phyloP scores from a whole-genome alignment of 30 jellyfish, hydroid and myxozoan species.

The Turritopsis rubra region DNA sequence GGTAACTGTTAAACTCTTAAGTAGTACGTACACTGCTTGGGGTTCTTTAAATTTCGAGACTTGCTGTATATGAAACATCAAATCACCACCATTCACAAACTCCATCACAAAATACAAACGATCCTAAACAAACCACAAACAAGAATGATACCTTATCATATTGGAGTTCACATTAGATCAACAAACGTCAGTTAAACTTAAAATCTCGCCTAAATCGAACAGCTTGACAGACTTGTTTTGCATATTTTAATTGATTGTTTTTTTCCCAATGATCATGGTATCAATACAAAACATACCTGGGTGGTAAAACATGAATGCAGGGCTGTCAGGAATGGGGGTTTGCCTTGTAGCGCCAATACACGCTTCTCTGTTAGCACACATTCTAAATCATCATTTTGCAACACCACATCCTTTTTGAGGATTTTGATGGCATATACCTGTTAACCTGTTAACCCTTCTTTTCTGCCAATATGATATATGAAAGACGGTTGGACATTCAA shows the following conservation, averaged over 20 bases:
- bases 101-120: constrained; percentile 98
- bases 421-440: constrained; percentile 89
- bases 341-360: constrained; percentile 96
- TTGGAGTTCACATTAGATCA: background rate
- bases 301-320: constrained; percentile 97
- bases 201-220: no score
- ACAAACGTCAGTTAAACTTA: no score
- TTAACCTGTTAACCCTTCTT: constrained; percentile 77
- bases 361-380: constrained; percentile 98
- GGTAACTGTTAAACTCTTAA: background rate
- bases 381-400: constrained; percentile 92
- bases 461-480: constrained; percentile 95
- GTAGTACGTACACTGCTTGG: constrained; percentile 94
- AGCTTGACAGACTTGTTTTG: no score
- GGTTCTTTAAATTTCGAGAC: constrained; percentile 98
- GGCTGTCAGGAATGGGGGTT: constrained; percentile 98
- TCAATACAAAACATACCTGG: constrained; percentile 42
- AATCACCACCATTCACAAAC: constrained; percentile 98
- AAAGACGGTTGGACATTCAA: no score
- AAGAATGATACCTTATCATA: background rate
- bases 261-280: background rate
- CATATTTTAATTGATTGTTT: no score
- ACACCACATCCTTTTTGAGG: constrained; percentile 94
- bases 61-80: constrained; percentile 98
- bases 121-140: constrained; percentile 42